Evolutionary conservation across 2,113 vertebrate species (phyloP), one percentile per base, ranked within the genome.

Genomic region (Chloroceryle aenea): DNA sequence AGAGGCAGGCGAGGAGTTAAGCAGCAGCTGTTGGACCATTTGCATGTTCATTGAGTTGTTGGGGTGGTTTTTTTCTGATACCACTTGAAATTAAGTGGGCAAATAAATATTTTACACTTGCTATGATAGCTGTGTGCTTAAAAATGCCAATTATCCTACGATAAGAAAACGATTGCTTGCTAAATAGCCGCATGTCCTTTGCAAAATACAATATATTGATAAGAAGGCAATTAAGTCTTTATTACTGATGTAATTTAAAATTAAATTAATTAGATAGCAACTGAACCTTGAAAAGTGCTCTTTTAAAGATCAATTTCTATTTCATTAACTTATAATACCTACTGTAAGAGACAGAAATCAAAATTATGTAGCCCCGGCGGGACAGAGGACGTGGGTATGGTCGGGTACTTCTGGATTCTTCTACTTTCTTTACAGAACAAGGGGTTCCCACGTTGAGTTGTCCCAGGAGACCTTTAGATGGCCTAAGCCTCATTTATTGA

Each of bases 201-300:
- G 95, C 71, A 83, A 94, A 98, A 97, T 93, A 96, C 96, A 97
- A 93, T 96, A 95, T 94, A 97, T 97, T 87, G 90, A 96, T 97
- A 98, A 96, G 95, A 95, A 95, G 96, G 87, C 90, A 97, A 98
- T 98, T 97, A 97, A 96, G 90, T 79, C 79, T 94, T 97, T 97
- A 97, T 97, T 97, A 94, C 93, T 30, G 59, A 85, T 97, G 96
- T 97, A 96, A 96, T 97, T 98, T 97, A 94, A 97, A 97, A 97
- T 96, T 97, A 97, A 97, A 97, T 95, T 96, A 97, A 97, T 97
- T 97, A 95, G 90, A 91, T 95, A 89, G 90, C 74, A 94, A 89
- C 73, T 96, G 94, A 97, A 95, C 93, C 95, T 97, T 93, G 96
- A 79, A 96, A 97, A 97, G 91, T 94, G 92, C 93, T 93, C 92